Conservation (phyloP, 1,140 invertebrate genomes). For the Aphelinus certus region DNA sequence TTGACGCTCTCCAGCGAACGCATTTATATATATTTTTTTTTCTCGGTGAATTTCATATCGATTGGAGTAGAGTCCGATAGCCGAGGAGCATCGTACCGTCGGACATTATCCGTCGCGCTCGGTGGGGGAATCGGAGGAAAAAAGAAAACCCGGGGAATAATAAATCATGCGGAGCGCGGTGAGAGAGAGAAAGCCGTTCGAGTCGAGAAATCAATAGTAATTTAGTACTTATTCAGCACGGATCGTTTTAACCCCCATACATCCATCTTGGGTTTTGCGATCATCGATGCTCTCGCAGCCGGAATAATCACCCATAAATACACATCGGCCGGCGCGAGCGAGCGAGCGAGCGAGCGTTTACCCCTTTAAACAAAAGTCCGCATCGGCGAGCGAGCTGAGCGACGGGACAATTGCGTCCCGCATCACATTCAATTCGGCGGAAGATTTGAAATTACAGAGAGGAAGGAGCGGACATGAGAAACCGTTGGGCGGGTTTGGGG, state of each 20-base stretch:
- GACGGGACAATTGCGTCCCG: constrained; percentile 29
- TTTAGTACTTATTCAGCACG: constrained; percentile 13
- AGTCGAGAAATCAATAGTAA: constrained; percentile 12
- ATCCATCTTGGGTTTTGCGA: background rate
- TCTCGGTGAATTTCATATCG: too few relatives aligned
- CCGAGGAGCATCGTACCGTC: too few relatives aligned
- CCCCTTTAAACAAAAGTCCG: constrained; percentile 38
- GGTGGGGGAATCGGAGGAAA: too few relatives aligned
- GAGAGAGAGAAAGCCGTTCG: too few relatives aligned
- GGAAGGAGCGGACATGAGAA: constrained; percentile 29
- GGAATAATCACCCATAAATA: constrained; percentile 37
- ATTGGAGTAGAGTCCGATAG: too few relatives aligned
- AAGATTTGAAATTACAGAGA: constrained; percentile 54
- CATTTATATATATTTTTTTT: too few relatives aligned
- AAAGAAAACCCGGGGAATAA: too few relatives aligned
- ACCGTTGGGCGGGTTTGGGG: background rate
- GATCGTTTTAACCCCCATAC: background rate
- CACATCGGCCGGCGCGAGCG: constrained; percentile 23
- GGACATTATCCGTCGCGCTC: too few relatives aligned
- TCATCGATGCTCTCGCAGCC: background rate
- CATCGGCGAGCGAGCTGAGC: background rate
- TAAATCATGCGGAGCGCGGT: too few relatives aligned
- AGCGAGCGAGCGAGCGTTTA: constrained; percentile 7
- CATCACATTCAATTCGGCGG: constrained; percentile 44
- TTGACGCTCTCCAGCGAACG: too few relatives aligned